A percentile compares a stretch with the other conserved stretches of the same genome.
phyloP scores from a whole-genome alignment of 2,113 vertebrate genomes.

The Antechinus flavipes region DNA sequence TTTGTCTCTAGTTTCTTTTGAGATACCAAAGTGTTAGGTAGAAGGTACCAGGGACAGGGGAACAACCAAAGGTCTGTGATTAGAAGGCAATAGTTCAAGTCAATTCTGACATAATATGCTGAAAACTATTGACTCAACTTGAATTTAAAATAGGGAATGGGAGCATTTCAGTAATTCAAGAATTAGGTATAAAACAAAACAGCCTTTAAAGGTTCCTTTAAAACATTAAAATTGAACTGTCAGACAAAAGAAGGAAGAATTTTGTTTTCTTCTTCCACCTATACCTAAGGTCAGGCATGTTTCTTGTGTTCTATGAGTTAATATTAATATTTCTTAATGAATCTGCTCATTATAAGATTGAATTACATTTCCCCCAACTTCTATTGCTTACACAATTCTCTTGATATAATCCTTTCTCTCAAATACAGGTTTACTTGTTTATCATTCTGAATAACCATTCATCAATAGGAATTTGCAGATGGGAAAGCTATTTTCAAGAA shows the following conservation, averaged over 20 bases:
- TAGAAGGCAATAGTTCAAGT: too few species aligned
- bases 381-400: conserved; percentile 82
- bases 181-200: too few species aligned
- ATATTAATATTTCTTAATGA: conserved; percentile 82
- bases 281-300: conserved; percentile 47
- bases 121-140: too few species aligned
- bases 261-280: conserved; percentile 46
- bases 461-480: conserved; percentile 99
- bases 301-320: conserved; percentile 77
- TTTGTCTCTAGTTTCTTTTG: too few species aligned
- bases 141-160: too few species aligned
- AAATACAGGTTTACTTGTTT: conserved; percentile 74
- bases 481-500: conserved; percentile 94
- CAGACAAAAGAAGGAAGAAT: conserved; percentile 76
- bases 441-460: conserved; percentile 53
- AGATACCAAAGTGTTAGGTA: too few species aligned
- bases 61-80: too few species aligned
- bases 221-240: conserved; percentile 78
- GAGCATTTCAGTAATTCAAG: too few species aligned
- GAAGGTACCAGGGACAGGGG: too few species aligned
- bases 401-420: conserved; percentile 81
- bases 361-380: conserved; percentile 78
- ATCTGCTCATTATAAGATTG: conserved; percentile 81
- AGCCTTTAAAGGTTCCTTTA: too few species aligned
- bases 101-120: too few species aligned